Evolutionary conservation across 1,140 invertebrate species (phyloP), one percentile per base, ranked within the genome.

Genomic region (Eufriesea mexicana): DNA sequence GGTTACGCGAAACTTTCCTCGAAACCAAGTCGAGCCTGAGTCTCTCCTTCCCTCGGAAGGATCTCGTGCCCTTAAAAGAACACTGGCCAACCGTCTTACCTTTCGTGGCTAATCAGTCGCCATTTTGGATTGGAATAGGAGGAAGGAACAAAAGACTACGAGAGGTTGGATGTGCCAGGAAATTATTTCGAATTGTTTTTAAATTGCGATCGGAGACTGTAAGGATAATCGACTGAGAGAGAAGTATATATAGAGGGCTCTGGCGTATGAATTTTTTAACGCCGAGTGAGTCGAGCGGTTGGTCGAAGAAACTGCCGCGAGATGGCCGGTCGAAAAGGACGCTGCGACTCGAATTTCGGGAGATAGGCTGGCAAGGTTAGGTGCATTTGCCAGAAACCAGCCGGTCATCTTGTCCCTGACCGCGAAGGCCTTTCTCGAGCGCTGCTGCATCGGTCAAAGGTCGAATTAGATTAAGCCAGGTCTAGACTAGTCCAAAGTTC

Each of bases 1-100:
- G 64, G 83, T 87, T 70, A 79, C 86, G 72, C 85, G 76, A 72
- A 86, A 88, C 85, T 84, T 86, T 84, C 62, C 73, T 85, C 42
- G 71, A 55, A 62, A 73, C 79, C 54, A 42, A 73, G 45, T n/a
- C 20, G 51, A 75, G 16, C n/a, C 55, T 35, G 62, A 42, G 10
- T 42, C 35, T 71, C 42, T 25, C 54, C 68, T 71, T 66, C 51
- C 62, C 23, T 67, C 42, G 42, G 20, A 75, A 55, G 59, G 42
- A 75, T 35, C 25, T 71, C 61, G 14, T 67, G 20, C 51, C 62
- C 18, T 81, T 67, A 76, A 81, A 64, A 18, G 61, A 49, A 14
- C 35, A 49, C 10, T 14, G 20, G 16, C 6, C 70, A 35, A n/a
- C 12, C 73, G 23, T 47, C 20, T 1, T 57, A 49, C 51, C 25